phyloP scores from a whole-genome alignment of 2,888 invertebrate species.

The Amorpha juglandis region DNA sequence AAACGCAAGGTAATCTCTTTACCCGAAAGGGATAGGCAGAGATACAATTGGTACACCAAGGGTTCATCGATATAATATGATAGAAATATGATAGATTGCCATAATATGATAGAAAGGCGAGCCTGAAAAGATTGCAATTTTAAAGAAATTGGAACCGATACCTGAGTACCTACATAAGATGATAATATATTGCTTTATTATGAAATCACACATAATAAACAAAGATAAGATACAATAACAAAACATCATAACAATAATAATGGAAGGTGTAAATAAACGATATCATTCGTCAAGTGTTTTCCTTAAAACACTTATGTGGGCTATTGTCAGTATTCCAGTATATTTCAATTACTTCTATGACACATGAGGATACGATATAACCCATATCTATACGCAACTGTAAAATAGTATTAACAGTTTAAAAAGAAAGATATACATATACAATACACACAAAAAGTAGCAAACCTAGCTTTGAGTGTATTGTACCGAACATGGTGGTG shows the following conservation, averaged over 20 bases:
- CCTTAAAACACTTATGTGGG: neutral
- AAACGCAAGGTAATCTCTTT: no score
- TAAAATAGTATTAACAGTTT: no score
- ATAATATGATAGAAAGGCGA: no score
- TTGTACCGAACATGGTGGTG: no score
- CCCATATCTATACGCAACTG: no score
- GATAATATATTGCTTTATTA: neutral
- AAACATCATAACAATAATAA: slow-evolving; percentile 2
- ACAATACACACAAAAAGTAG: no score
- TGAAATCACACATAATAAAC: neutral
- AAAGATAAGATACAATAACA: neutral
- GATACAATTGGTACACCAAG: no score
- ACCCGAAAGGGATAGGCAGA: no score
- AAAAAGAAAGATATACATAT: no score
- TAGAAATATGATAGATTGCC: no score
- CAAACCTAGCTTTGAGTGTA: no score
- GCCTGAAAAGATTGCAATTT: neutral
- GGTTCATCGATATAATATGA: no score
- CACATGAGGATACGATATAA: neutral
- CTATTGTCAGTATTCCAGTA: neutral
- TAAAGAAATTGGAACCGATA: neutral
- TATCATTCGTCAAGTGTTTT: neutral
- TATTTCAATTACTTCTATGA: neutral
- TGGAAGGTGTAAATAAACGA: neutral
- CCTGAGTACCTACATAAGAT: neutral